phyloP scores from a whole-genome alignment of 2,113 vertebrate genomes.

The Mesoclemmys tuberculata region DNA sequence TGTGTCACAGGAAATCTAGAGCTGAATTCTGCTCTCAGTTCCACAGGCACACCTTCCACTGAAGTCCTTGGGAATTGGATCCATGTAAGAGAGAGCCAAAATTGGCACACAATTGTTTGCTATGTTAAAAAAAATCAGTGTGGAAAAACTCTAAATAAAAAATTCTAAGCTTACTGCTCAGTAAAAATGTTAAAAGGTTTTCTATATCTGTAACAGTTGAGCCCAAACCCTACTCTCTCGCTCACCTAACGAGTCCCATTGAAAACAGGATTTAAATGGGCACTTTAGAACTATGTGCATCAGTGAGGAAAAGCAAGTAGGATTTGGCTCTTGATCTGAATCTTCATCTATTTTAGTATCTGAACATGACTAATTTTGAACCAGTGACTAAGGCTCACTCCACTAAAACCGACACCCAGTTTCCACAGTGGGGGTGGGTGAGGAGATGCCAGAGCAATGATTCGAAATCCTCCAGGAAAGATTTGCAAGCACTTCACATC shows the following conservation, averaged over 20 bases:
- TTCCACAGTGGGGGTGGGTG: background rate
- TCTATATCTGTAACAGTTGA: background rate
- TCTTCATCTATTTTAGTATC: slow-evolving; percentile 3
- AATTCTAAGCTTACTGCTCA: background rate
- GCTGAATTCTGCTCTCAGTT: background rate
- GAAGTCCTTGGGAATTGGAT: background rate
- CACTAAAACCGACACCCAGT: slow-evolving; percentile 8
- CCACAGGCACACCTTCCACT: background rate
- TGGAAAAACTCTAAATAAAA: background rate
- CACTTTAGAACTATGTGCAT: background rate
- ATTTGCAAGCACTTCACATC: slow-evolving; percentile 4
- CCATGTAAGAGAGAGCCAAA: background rate
- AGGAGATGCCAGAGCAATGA: slow-evolving; percentile 55
- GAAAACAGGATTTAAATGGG: background rate
- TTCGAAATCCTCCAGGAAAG: slow-evolving; percentile 17
- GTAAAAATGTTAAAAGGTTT: background rate
- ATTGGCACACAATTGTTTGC: background rate
- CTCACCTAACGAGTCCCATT: background rate
- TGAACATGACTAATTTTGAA: slow-evolving; percentile 38
- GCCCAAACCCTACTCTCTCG: background rate
- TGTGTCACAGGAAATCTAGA: background rate
- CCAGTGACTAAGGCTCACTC: slow-evolving; percentile 19
- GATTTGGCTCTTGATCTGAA: background rate
- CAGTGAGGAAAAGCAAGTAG: background rate
- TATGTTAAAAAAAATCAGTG: rapidly evolving